Evolutionary conservation across 2,113 vertebrate species (phyloP).

Genomic region (Elephas maximus): DNA sequence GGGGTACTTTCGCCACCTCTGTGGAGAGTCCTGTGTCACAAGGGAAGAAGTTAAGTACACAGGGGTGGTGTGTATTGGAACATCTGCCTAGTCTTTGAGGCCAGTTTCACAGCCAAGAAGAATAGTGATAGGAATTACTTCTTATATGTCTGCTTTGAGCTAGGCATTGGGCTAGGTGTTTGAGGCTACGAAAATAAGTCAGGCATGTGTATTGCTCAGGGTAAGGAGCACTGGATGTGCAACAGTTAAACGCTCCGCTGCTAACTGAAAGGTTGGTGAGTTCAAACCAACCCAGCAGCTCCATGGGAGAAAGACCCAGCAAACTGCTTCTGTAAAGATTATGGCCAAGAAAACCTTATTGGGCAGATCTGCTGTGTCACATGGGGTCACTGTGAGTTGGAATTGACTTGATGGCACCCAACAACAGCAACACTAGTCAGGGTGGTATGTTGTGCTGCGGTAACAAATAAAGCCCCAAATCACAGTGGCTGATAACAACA

Average conservation of each 20-base stretch:
- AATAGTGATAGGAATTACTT: neutral
- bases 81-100: neutral
- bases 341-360: neutral
- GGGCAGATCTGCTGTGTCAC: neutral
- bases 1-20: neutral
- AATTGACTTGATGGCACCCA: neutral
- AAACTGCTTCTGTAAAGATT: neutral
- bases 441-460: neutral
- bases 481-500: neutral
- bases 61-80: neutral
- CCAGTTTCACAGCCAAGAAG: slow-evolving; percentile 13
- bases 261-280: too few relatives aligned
- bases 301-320: too few relatives aligned
- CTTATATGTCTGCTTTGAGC: neutral
- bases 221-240: neutral
- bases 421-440: neutral
- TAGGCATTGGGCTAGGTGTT: neutral
- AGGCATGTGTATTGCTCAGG: neutral
- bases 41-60: neutral
- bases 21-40: neutral
- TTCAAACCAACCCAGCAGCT: too few relatives aligned
- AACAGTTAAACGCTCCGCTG: neutral
- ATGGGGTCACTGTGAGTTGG: neutral
- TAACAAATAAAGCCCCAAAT: neutral
- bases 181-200: neutral